Percentiles rank a stretch among this genome's conserved stretches.
Evolutionary conservation across 2,113 vertebrate species (phyloP).

Genomic region (Dicentrarchus labrax): DNA sequence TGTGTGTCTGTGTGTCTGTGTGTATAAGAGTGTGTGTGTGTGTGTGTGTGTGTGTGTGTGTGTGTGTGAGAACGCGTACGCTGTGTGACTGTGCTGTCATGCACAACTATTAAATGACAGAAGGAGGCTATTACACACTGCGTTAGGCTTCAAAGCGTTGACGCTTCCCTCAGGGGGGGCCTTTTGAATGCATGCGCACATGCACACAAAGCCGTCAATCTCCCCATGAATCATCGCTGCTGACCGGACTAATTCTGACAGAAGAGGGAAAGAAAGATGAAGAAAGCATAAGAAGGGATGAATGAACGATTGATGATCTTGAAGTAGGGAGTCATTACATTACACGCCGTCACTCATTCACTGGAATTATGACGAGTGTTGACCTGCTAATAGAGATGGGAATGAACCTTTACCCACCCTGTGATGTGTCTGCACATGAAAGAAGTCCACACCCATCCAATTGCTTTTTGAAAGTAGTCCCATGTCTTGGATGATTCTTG

Average conservation of each 20-base stretch:
- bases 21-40: not conserved
- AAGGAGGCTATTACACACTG: conserved; percentile 47
- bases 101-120: conserved; percentile 39
- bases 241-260: conserved; percentile 28
- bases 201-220: conserved; percentile 22
- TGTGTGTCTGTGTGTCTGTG: conserved; percentile 6
- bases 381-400: conserved; percentile 19
- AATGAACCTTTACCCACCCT: conserved; percentile 13
- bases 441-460: conserved; percentile 10
- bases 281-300: not conserved
- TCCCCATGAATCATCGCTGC: conserved; percentile 18
- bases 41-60: conserved; percentile 5
- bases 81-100: conserved; percentile 22
- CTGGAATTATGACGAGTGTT: conserved; percentile 43
- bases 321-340: conserved; percentile 12
- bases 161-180: conserved; percentile 11
- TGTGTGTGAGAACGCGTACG: not conserved
- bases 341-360: not conserved
- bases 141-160: conserved; percentile 44
- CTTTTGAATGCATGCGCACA: conserved; percentile 16
- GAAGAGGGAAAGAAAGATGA: conserved; percentile 9
- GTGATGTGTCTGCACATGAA: conserved; percentile 43
- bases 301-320: conserved; percentile 28
- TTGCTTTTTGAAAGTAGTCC: conserved; percentile 5
- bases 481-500: conserved; percentile 24